Evolutionary conservation across 2,888 invertebrate species (phyloP).

Genomic region (Cryptocheilus praepositus): DNA sequence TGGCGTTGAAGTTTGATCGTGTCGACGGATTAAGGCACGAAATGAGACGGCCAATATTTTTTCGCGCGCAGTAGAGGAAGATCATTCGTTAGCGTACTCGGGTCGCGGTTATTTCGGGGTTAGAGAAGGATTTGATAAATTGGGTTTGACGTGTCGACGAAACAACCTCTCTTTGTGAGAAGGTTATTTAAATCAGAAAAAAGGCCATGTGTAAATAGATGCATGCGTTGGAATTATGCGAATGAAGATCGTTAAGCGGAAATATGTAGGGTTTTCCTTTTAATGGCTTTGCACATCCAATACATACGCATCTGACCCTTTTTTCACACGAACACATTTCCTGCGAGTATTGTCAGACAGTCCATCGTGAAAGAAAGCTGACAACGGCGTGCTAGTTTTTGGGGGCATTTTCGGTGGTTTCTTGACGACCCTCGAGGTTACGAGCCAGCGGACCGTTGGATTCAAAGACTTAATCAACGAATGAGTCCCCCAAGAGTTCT

Average conservation of each 20-base stretch:
- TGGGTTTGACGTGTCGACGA: not conserved
- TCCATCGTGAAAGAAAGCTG: not conserved
- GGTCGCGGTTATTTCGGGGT: too few species aligned
- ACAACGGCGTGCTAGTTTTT: not conserved
- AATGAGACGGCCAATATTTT: too few species aligned
- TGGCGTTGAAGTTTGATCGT: not conserved
- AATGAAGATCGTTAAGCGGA: constrained; percentile 28
- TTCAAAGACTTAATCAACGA: constrained; percentile 67
- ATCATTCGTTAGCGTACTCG: too few species aligned
- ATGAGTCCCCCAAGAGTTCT: constrained; percentile 65
- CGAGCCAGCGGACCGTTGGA: constrained; percentile 36
- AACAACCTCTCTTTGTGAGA: constrained; percentile 48
- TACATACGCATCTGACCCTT: too few species aligned
- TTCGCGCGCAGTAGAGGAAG: too few species aligned
- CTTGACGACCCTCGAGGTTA: constrained; percentile 8
- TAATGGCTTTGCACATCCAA: not conserved
- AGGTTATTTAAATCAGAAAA: constrained; percentile 63
- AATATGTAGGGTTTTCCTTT: not conserved
- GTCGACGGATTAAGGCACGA: too few species aligned
- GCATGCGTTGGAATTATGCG: constrained; percentile 41
- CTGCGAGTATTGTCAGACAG: not conserved
- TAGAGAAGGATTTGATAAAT: too few species aligned
- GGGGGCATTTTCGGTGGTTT: not conserved
- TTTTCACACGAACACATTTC: too few species aligned
- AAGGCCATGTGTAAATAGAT: constrained; percentile 61